These are phyloP conservation scores for Phrynosoma platyrhinos DNA, from an alignment of 2,113 vertebrate species.

Conservation along the genomic window DNA sequence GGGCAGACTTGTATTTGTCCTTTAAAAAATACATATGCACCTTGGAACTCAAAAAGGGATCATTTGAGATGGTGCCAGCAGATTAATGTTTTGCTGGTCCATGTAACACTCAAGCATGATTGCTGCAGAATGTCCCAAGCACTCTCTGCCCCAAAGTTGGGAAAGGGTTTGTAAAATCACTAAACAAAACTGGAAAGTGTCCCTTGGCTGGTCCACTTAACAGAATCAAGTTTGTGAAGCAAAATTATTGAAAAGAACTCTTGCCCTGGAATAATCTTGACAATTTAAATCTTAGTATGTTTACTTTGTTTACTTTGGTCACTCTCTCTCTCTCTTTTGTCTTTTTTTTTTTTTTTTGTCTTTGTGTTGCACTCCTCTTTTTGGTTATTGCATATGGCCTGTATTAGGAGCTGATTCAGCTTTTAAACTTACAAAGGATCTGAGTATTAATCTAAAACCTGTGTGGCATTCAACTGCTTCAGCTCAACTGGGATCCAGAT, in stretches of 20 bases:
- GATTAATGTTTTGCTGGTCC: conserved; percentile 68
- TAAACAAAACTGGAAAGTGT: conserved; percentile 74
- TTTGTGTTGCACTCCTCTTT: conserved; percentile 80
- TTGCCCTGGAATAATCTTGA: conserved; percentile 88
- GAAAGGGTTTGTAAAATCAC: conserved; percentile 66
- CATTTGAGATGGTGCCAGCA: conserved; percentile 69
- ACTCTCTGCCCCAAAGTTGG: conserved; percentile 59
- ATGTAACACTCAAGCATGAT: conserved; percentile 67
- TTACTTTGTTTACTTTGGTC: conserved; percentile 77
- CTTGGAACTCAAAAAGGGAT: conserved; percentile 67
- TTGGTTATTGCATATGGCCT: conserved; percentile 75
- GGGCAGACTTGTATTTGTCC: conserved; percentile 62
- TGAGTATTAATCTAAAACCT: conserved; percentile 70
- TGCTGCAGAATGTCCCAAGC: conserved; percentile 71
- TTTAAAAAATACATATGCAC: conserved; percentile 55
- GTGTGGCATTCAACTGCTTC: conserved; percentile 68
- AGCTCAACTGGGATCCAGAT: conserved; percentile 66
- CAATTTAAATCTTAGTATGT: conserved; percentile 80
- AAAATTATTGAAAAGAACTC: conserved; percentile 78
- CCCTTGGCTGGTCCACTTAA: conserved; percentile 74
- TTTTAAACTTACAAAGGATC: conserved; percentile 71
- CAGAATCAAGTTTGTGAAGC: conserved; percentile 72
- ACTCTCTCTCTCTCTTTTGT: not conserved
- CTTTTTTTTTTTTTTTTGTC: not conserved
- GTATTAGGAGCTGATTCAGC: conserved; percentile 75